Percentiles rank a stretch among this genome's conserved stretches.
Conservation (phyloP, 37 sponge, comb jelly and placozoan species). For the Hexactinellida sp. region DNA sequence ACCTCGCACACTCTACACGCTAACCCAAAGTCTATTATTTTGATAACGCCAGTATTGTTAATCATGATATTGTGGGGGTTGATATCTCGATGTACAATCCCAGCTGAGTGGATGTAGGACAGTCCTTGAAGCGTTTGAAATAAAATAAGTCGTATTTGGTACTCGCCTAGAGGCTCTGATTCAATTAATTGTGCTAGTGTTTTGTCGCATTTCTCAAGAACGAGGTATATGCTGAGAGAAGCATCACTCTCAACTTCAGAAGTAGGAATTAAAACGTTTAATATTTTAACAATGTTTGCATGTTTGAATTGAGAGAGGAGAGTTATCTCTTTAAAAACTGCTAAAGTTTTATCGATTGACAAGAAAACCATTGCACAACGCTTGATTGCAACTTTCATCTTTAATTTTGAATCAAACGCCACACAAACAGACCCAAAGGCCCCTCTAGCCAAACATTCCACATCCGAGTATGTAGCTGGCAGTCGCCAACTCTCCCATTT, state of each 20-base stretch:
- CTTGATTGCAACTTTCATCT: background rate
- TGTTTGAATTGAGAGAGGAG: background rate
- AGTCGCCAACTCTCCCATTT: background rate
- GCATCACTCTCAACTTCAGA: background rate
- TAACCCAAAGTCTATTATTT: background rate
- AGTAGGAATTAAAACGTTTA: background rate
- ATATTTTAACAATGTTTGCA: background rate
- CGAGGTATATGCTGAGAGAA: background rate
- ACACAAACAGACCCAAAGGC: background rate
- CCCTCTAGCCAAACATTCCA: background rate
- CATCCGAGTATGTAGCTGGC: background rate
- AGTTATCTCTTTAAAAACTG: background rate
- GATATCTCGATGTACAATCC: background rate
- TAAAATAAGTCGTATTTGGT: background rate
- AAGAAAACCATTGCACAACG: background rate
- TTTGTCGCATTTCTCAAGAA: background rate
- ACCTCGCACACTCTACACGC: background rate
- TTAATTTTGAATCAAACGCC: background rate
- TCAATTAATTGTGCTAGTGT: background rate
- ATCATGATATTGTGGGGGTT: background rate
- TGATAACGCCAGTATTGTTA: background rate
- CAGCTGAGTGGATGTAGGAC: background rate
- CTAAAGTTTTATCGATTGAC: background rate
- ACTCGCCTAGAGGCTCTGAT: background rate
- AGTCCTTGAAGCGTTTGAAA: background rate